These are phyloP conservation scores for Bolborhynchus lineola DNA, from an alignment of 2,113 vertebrate genomes.

Conservation along the genomic window DNA sequence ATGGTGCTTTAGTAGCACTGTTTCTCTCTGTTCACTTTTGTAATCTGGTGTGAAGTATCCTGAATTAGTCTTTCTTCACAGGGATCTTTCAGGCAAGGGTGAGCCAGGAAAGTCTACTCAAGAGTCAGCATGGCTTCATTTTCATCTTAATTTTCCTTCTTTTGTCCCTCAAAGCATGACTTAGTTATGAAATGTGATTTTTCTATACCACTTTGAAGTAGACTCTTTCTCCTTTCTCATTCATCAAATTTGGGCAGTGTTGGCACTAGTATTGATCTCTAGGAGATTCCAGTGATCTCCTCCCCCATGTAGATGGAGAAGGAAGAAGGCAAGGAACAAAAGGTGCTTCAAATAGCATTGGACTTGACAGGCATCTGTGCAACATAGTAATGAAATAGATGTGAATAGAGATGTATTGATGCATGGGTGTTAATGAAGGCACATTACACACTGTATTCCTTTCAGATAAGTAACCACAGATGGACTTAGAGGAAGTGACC, in stretches of 20 bases:
- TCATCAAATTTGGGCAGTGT: neutral
- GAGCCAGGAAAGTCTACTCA: neutral
- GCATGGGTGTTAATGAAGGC: neutral
- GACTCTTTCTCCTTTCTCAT: neutral
- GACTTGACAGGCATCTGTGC: neutral
- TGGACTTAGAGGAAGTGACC: neutral
- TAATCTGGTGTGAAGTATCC: neutral
- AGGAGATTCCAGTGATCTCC: neutral
- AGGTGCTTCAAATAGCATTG: neutral
- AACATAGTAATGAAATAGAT: neutral
- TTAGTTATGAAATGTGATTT: neutral
- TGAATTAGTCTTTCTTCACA: neutral
- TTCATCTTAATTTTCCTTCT: neutral
- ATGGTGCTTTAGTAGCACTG: neutral
- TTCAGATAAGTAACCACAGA: neutral
- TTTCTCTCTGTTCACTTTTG: neutral
- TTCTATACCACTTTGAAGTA: neutral
- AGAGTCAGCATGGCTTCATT: neutral
- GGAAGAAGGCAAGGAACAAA: neutral
- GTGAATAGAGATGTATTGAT: neutral
- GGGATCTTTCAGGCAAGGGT: neutral
- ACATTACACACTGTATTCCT: fast-evolving
- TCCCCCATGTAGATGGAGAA: neutral
- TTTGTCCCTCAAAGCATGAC: neutral
- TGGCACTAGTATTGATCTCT: neutral